These are phyloP conservation scores for Grapholita molesta DNA, from an alignment of 1,140 invertebrate species.

Conservation along the genomic window DNA sequence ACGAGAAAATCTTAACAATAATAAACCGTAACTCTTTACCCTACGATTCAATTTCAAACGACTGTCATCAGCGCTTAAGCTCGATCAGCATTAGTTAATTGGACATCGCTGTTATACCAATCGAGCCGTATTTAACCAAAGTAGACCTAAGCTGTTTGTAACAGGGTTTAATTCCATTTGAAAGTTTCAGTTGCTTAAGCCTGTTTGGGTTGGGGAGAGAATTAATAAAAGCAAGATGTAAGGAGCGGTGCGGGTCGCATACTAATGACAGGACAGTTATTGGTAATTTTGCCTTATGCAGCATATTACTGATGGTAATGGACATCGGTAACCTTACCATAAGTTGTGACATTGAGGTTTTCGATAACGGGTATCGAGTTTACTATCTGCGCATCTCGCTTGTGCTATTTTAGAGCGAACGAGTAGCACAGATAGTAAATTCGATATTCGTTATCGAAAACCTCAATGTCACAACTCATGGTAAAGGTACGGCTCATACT, in stretches of 20 bases:
- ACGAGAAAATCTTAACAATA: neutral
- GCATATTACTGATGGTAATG: neutral
- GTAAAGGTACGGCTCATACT: no score
- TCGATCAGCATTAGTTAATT: neutral
- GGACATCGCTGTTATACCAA: no score
- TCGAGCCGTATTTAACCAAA: neutral
- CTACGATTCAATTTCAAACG: neutral
- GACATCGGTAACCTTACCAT: neutral
- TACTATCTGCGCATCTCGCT: no score
- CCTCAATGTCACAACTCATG: no score
- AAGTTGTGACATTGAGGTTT: no score
- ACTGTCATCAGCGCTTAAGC: neutral
- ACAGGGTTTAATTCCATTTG: neutral
- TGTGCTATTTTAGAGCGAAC: no score
- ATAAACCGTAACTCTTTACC: neutral
- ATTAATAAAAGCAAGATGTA: constrained; percentile 14
- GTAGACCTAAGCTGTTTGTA: neutral
- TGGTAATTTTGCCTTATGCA: constrained; percentile 9
- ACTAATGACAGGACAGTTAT: constrained; percentile 10
- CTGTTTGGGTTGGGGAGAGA: neutral
- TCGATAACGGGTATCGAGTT: no score
- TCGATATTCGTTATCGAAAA: no score
- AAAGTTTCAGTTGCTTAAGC: neutral
- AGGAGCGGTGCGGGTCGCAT: constrained; percentile 9
- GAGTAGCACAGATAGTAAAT: no score